A percentile compares a stretch with the other conserved stretches of the same genome.
Evolutionary conservation across 2,113 vertebrate species (phyloP).

Genomic region (Hippocampus comes): DNA sequence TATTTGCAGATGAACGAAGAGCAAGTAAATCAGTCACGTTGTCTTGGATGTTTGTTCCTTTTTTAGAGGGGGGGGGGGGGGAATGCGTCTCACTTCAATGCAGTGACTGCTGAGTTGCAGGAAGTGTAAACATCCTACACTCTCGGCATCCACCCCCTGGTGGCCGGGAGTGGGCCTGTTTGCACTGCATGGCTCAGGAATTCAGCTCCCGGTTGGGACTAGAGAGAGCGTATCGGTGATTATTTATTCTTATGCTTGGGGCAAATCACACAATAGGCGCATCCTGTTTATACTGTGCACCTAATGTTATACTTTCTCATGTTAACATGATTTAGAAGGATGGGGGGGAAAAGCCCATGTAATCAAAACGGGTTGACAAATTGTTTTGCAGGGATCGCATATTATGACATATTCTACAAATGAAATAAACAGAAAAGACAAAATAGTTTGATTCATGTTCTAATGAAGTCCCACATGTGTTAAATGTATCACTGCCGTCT

Average conservation of each 20-base stretch:
- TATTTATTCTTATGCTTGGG: too few relatives aligned
- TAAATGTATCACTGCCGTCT: too few relatives aligned
- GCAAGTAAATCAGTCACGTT: too few relatives aligned
- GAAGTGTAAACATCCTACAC: conserved; percentile 99
- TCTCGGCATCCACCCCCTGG: conserved; percentile 89
- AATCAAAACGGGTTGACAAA: not conserved
- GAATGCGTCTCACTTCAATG: not conserved
- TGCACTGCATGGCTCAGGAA: conserved; percentile 87
- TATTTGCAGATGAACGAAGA: not conserved
- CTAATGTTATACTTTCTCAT: not conserved
- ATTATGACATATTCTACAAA: too few relatives aligned
- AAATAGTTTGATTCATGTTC: too few relatives aligned
- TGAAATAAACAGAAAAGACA: too few relatives aligned
- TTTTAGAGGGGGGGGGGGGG: not conserved
- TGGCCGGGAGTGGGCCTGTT: conserved; percentile 97
- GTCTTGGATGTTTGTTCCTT: not conserved
- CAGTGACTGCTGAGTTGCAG: conserved; percentile 74
- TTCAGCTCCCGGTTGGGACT: not conserved
- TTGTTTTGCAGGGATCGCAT: not conserved
- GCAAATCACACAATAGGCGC: not conserved
- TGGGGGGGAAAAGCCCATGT: too few relatives aligned
- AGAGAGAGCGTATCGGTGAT: not conserved
- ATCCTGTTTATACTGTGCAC: not conserved
- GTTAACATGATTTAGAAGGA: not conserved
- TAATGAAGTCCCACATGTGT: not conserved